Percentiles rank a stretch among this genome's conserved stretches.
Conservation (phyloP, 2,888 invertebrate genomes). For the Nyleta sp. region DNA sequence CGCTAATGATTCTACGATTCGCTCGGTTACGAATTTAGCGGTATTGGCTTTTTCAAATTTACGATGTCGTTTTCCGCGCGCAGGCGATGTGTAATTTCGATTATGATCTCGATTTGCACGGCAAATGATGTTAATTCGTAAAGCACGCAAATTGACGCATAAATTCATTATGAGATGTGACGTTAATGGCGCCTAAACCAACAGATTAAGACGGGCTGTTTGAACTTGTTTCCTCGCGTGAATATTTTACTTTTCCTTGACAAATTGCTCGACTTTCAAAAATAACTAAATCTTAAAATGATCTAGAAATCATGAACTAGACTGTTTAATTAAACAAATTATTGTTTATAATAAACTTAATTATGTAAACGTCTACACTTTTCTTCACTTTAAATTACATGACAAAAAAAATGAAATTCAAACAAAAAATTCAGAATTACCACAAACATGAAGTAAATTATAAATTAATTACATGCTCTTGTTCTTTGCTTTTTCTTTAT, state of each 20-base stretch:
- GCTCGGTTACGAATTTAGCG: constrained; percentile 55
- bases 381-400: too few species aligned
- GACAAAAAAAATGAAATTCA: too few species aligned
- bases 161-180: constrained; percentile 50
- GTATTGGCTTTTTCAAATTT: constrained; percentile 64
- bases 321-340: too few species aligned
- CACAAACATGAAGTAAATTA: too few species aligned
- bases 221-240: neutral
- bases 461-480: constrained; percentile 13
- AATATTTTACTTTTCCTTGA: too few species aligned
- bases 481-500: constrained; percentile 55
- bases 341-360: too few species aligned
- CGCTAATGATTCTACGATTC: constrained; percentile 54
- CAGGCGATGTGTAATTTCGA: constrained; percentile 58
- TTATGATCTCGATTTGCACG: constrained; percentile 58
- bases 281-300: too few species aligned
- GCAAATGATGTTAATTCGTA: constrained; percentile 55
- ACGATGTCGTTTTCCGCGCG: constrained; percentile 56
- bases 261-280: too few species aligned
- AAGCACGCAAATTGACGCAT: constrained; percentile 46
- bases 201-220: constrained; percentile 15
- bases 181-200: constrained; percentile 21
- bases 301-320: too few species aligned
- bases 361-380: too few species aligned
- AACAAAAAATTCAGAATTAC: too few species aligned